These are phyloP conservation scores for Gryllus bimaculatus DNA, from an alignment of 1,140 invertebrate genomes.

Conservation along the genomic window DNA sequence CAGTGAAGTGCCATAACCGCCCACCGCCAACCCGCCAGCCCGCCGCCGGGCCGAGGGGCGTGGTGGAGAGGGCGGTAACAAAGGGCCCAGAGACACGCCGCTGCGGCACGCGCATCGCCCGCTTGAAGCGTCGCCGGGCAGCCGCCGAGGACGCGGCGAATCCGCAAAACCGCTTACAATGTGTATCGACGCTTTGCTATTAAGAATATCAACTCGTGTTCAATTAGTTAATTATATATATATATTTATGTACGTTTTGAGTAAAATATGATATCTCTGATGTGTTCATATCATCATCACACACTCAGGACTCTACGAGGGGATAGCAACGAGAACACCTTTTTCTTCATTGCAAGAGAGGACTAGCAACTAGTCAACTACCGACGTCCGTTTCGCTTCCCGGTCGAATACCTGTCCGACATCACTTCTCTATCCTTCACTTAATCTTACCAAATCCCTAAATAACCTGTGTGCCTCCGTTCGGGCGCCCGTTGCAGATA, in stretches of 20 bases:
- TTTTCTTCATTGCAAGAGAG: neutral
- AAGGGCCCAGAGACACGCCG: too few relatives aligned
- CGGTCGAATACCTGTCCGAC: neutral
- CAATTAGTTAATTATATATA: neutral
- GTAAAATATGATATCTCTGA: neutral
- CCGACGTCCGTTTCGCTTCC: neutral
- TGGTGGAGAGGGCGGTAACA: neutral
- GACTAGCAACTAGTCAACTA: neutral
- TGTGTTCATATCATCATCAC: conserved; percentile 4
- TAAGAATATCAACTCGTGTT: neutral
- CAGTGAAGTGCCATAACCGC: neutral
- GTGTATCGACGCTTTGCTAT: neutral
- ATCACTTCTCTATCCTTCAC: neutral
- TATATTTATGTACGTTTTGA: neutral
- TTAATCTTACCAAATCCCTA: too few relatives aligned
- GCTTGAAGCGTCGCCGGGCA: too few relatives aligned
- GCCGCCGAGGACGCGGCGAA: too few relatives aligned
- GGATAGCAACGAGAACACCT: neutral
- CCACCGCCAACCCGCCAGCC: too few relatives aligned
- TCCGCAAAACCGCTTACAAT: neutral
- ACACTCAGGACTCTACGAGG: neutral
- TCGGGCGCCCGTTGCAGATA: neutral
- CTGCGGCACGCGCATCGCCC: too few relatives aligned
- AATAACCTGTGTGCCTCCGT: neutral
- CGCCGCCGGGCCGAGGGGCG: too few relatives aligned